A percentile compares a stretch with the other conserved stretches of the same genome.
These are phyloP conservation scores for Scolopax bukidnonensis DNA, from an alignment of 2,797 vertebrate species.

Conservation along the genomic window DNA sequence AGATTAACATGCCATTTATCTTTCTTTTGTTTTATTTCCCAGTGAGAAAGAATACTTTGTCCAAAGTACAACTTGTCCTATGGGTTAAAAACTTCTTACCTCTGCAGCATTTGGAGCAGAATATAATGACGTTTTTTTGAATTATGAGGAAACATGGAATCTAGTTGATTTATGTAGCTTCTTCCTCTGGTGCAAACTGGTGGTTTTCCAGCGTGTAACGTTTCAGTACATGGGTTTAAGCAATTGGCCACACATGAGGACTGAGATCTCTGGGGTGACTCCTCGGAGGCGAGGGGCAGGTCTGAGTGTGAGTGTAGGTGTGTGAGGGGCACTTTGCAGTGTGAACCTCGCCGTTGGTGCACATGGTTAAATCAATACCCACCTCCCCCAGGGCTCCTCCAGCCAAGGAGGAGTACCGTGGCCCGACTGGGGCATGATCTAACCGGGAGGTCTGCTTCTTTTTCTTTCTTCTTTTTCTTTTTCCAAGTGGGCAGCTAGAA, in stretches of 20 bases:
- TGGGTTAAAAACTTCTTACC: background rate
- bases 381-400: background rate
- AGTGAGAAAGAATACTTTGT: background rate
- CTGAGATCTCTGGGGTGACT: background rate
- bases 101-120: background rate
- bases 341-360: background rate
- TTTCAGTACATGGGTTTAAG: background rate
- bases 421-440: accelerated
- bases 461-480: background rate
- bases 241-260: background rate
- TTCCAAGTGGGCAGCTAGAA: background rate
- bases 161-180: background rate
- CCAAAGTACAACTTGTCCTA: background rate
- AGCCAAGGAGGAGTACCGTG: background rate
- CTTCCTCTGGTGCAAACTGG: background rate
- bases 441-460: background rate
- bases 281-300: background rate
- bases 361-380: background rate
- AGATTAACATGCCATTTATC: background rate
- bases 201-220: background rate
- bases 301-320: background rate
- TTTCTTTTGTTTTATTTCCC: constrained; percentile 14
- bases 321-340: background rate
- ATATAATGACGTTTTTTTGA: background rate
- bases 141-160: background rate